Conservation (phyloP, 1,140 invertebrate species). For the Drosophila kohkoa region DNA sequence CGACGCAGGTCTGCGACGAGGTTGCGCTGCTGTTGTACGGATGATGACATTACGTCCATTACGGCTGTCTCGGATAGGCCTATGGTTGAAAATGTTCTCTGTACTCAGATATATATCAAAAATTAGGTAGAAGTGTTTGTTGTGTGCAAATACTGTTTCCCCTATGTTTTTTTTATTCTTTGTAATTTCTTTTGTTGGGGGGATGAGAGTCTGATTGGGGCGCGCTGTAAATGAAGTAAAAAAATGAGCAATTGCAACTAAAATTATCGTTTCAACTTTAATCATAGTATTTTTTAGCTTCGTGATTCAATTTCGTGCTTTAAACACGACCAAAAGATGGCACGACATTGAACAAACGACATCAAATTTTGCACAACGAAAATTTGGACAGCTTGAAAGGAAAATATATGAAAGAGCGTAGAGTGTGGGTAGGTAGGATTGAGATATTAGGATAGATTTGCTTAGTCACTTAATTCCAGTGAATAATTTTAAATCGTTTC, state of each 20-base stretch:
- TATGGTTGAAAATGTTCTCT: constrained; percentile 87
- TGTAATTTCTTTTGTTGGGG: constrained; percentile 26
- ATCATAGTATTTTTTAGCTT: constrained; percentile 13
- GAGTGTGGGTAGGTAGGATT: constrained; percentile 22
- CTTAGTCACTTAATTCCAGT: constrained; percentile 1
- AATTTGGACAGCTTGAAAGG: constrained; percentile 30
- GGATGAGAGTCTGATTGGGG: constrained; percentile 32
- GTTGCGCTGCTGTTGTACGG: constrained; percentile 95
- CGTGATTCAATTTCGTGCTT: constrained; percentile 14
- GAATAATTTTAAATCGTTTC: constrained; percentile 4
- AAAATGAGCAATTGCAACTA: constrained; percentile 41
- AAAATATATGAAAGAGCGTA: constrained; percentile 13
- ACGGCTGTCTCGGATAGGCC: constrained; percentile 93
- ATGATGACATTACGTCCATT: constrained; percentile 96
- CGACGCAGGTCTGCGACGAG: constrained; percentile 96
- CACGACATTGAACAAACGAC: constrained; percentile 26
- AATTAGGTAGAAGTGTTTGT: constrained; percentile 56
- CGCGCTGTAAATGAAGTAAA: constrained; percentile 55
- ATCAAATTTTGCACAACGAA: constrained; percentile 29
- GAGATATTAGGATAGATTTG: not conserved
- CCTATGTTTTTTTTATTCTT: constrained; percentile 15
- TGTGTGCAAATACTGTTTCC: constrained; percentile 48
- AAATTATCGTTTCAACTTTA: constrained; percentile 18
- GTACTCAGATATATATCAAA: constrained; percentile 62
- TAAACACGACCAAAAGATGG: constrained; percentile 24